Conservation (phyloP, 2,113 vertebrate genomes). For the Rhea americana region DNA sequence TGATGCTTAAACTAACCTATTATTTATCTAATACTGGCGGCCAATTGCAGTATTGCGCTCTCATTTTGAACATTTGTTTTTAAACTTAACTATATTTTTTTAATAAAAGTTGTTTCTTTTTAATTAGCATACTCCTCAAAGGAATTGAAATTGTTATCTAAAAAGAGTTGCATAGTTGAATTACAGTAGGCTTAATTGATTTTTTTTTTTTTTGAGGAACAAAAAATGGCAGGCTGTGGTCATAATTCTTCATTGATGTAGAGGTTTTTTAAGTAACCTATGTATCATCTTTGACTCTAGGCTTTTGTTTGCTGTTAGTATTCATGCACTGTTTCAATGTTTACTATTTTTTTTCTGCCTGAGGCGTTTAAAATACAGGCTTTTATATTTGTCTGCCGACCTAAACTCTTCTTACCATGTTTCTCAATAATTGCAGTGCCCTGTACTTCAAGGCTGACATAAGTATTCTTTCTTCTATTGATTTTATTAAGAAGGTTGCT, state of each 20-base stretch:
- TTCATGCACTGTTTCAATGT: neutral
- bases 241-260: neutral
- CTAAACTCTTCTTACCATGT: neutral
- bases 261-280: neutral
- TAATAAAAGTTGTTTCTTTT: slow-evolving; percentile 22
- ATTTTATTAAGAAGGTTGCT: neutral
- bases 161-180: neutral
- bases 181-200: neutral
- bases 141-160: slow-evolving; percentile 21
- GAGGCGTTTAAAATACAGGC: neutral
- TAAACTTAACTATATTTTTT: neutral
- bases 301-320: neutral
- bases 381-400: neutral
- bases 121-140: neutral
- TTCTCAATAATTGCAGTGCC: neutral
- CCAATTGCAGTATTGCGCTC: neutral
- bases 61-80: neutral
- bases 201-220: neutral
- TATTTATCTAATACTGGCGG: neutral
- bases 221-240: neutral
- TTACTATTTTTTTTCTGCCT: neutral
- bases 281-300: neutral
- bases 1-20: neutral
- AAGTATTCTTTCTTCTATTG: neutral
- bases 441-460: neutral